Conservation (phyloP, 2,113 vertebrate genomes). For the Picathartes gymnocephalus region DNA sequence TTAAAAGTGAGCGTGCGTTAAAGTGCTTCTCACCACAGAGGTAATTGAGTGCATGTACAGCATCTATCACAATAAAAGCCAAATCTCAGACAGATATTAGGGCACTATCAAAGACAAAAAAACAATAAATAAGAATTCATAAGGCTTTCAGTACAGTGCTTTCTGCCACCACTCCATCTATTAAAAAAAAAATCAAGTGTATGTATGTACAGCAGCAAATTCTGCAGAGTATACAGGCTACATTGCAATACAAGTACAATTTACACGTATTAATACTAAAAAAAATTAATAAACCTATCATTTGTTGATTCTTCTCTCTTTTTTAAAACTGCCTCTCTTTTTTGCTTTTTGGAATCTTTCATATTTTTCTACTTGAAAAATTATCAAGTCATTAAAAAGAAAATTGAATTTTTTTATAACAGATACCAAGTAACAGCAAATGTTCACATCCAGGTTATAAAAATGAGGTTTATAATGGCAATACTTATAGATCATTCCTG, state of each 20-base stretch:
- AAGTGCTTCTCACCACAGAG: neutral
- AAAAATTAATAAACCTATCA: neutral
- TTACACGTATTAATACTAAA: neutral
- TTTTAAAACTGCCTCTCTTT: neutral
- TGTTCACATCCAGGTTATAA: neutral
- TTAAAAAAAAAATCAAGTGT: neutral
- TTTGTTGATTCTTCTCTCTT: neutral
- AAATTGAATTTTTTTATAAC: neutral
- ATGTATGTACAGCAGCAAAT: neutral
- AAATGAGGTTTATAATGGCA: slow-evolving; percentile 32
- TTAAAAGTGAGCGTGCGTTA: neutral
- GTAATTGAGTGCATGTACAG: neutral
- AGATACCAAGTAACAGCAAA: neutral
- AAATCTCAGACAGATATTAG: neutral
- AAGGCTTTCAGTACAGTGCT: neutral
- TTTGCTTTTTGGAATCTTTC: neutral
- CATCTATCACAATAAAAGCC: slow-evolving; percentile 29
- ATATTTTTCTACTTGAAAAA: slow-evolving; percentile 1
- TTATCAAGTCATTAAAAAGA: neutral
- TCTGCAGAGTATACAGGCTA: neutral
- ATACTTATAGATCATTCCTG: neutral
- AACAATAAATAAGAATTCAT: neutral
- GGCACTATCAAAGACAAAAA: neutral
- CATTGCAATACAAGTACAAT: neutral
- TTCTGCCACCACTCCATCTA: neutral